Percentiles rank a stretch among this genome's conserved stretches.
Conservation (phyloP, 2,888 invertebrate species). For the Pilophorus perplexus region DNA sequence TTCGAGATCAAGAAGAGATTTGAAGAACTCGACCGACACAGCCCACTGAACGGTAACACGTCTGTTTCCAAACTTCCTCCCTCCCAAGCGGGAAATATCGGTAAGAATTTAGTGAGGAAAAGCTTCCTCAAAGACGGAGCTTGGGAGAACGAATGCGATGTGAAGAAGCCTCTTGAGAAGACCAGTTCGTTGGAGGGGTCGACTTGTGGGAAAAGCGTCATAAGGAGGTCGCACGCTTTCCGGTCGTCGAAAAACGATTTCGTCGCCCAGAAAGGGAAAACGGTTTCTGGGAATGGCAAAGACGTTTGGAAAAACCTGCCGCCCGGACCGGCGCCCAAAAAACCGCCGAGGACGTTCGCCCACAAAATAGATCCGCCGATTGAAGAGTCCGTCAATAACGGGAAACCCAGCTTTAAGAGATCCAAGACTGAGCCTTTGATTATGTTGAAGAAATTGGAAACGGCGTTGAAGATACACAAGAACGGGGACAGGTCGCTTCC, state of each 20-base stretch:
- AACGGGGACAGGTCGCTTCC: not conserved
- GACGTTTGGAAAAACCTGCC: constrained; percentile 67
- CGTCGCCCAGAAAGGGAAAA: not conserved
- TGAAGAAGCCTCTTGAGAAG: too few species aligned
- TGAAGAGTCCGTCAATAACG: not conserved
- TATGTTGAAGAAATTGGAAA: constrained; percentile 65
- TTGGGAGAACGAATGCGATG: too few species aligned
- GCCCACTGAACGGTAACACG: constrained; percentile 10
- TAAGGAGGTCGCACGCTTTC: constrained; percentile 34
- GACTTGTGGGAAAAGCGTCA: not conserved
- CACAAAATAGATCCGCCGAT: constrained; percentile 24
- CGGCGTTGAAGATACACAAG: constrained; percentile 58
- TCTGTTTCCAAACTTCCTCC: not conserved
- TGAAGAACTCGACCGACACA: constrained; percentile 46
- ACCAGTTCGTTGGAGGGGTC: not conserved
- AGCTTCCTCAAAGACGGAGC: too few species aligned
- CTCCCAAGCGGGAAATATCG: not conserved
- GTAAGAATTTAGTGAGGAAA: too few species aligned
- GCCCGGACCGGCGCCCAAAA: constrained; percentile 69
- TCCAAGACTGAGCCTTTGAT: constrained; percentile 56
- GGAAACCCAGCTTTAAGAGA: constrained; percentile 39
- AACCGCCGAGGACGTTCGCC: constrained; percentile 67
- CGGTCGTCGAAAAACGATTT: constrained; percentile 27
- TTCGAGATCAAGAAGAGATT: constrained; percentile 49
- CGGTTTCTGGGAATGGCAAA: constrained; percentile 53